These are phyloP conservation scores for Sceloporus tristichus DNA, from an alignment of 2,113 vertebrate genomes.

Conservation along the genomic window DNA sequence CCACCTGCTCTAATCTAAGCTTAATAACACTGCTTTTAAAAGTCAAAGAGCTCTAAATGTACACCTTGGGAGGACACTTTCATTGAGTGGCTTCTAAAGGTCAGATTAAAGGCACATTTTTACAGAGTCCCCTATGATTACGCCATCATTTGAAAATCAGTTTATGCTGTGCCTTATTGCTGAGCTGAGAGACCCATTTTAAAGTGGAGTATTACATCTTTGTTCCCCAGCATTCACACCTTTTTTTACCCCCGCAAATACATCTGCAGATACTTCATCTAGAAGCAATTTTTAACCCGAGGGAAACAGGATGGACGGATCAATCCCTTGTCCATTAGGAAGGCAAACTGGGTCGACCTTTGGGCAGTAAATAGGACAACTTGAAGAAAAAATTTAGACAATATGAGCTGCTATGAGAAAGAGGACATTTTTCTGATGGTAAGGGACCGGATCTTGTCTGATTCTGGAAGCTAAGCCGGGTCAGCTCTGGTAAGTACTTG, in stretches of 20 bases:
- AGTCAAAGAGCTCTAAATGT: not conserved
- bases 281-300: not conserved
- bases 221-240: not conserved
- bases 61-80: not conserved
- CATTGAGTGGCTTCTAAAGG: not conserved
- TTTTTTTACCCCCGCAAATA: not conserved
- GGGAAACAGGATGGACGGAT: too few relatives aligned
- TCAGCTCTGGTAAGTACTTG: too few relatives aligned
- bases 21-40: not conserved
- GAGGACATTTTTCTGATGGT: too few relatives aligned
- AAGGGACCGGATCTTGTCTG: too few relatives aligned
- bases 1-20: not conserved
- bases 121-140: not conserved
- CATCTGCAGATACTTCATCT: not conserved
- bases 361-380: too few relatives aligned
- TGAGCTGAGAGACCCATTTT: not conserved
- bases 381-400: too few relatives aligned
- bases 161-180: not conserved
- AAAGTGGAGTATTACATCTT: too few relatives aligned
- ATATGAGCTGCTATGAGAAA: too few relatives aligned
- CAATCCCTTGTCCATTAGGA: too few relatives aligned
- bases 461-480: too few relatives aligned
- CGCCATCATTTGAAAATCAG: not conserved
- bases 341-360: too few relatives aligned
- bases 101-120: not conserved